Conservation (phyloP, 1,140 invertebrate species). For the Magallana angulata region DNA sequence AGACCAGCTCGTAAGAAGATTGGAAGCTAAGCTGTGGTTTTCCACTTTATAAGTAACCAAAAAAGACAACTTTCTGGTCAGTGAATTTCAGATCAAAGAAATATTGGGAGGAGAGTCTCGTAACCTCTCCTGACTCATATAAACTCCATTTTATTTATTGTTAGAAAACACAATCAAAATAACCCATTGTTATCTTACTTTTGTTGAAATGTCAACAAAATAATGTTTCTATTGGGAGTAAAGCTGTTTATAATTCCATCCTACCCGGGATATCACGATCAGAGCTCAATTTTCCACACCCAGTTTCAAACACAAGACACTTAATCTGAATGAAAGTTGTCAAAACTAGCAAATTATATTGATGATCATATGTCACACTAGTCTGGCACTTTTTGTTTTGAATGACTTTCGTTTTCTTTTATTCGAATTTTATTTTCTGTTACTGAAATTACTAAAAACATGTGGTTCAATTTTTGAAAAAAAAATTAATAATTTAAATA, state of each 20-base stretch:
- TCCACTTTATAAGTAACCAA: neutral
- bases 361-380: no score
- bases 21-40: neutral
- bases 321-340: no score
- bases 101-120: neutral
- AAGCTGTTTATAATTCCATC: neutral
- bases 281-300: neutral
- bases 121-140: constrained; percentile 11
- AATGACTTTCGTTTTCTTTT: no score
- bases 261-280: neutral
- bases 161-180: neutral
- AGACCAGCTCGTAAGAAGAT: neutral
- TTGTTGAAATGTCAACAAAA: constrained; percentile 21
- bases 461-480: no score
- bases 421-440: no score
- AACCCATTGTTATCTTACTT: neutral
- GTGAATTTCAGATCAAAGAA: neutral
- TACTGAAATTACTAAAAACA: no score
- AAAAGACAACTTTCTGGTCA: neutral
- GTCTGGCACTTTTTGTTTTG: no score
- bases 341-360: no score
- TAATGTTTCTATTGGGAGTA: neutral
- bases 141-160: neutral
- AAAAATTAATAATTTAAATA: no score
- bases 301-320: no score